Evolutionary conservation across 2,113 vertebrate genomes (phyloP), one percentile per base, ranked within the genome.

Genomic region (Hystrix cristata): DNA sequence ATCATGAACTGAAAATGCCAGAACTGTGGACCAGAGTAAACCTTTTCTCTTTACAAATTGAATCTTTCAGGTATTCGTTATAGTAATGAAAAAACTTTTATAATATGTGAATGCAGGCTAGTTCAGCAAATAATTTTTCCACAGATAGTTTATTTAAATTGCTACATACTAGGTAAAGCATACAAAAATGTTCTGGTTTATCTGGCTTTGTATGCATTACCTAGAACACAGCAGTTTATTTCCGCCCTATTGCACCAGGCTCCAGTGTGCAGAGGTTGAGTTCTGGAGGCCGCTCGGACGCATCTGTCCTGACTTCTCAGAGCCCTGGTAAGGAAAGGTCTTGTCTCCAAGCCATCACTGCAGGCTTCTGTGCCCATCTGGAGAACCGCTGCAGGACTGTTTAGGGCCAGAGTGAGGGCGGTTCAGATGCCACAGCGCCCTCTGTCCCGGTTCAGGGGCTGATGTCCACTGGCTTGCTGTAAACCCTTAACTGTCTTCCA

Each of bases 341-440:
- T 89, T 57, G 46, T 48, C 46, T 88, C 23, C 10, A 12, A 23
- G 12, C 12, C 14, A 12, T 31, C 2, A 78, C 23, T 87, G 34
- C 51, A 10, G 34, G 16, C 29, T 60, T 65, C 19, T 53, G 12
- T n/a, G 31, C 64, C 9, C 23, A 51, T 1, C 1, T 3, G 21
- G 29, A 11, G 7, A 29, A 57, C 5, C 11, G 10, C 57, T 31
- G 16, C 1, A 34, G 19, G 2, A 13, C 14, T 72, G 55, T 12
- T 6, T 51, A 0, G 27, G 25, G 9, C 1, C 27, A 0, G 48
- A 0, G 12, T 0, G 3, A 21, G 2, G 23, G 2, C n/a, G 6
- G 2, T 31, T 51, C 8, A 79, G 79, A 53, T 13, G 7, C 53
- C 38, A 53, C 34, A 14, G 4, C 5, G 2, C 5, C 93, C 2